Evolutionary conservation across 2,797 vertebrate genomes (phyloP), one percentile per base, ranked within the genome.

Genomic region (Microchirus variegatus): DNA sequence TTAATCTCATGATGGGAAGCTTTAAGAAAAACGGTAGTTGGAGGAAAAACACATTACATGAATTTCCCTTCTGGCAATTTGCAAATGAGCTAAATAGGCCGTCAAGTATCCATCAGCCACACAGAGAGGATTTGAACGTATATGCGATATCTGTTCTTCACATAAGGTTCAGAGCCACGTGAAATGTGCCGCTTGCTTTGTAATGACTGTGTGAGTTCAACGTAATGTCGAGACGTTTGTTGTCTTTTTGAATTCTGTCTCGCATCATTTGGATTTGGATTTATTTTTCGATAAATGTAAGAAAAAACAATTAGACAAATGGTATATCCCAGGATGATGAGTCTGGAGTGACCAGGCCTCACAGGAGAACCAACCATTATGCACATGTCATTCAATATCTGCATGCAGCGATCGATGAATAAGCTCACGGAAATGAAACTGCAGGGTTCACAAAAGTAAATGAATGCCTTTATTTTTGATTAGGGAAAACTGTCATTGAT

Each of bases 151-250:
- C 60, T 63, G 53, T 85, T 86, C 77, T 62, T 40, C 59, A 77
- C 61, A 52, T 80, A 75, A 75, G 64, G 54, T 70, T 83, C 40
- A 59, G 48, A 66, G 69, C 63, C 48, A 41, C 7, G 15, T 73
- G 70, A 73, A 81, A 66, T 60, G 49, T 64, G 69, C 35, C 16
- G 66, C 45, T 53, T 71, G 78, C n/a, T n/a, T 38, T 45, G 46
- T 87, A 81, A 84, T 84, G 80, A 79, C 56, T 59, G 57, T 53
- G 46, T 31, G 50, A 81, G 43, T 53, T 45, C 44, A 53, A 69
- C 53, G 49, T 69, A 46, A 65, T 63, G n/a, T 40, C 4, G 37
- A 57, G 63, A 26, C 82, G 86, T 78, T 78, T 83, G 81, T 83
- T 68, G 40, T 31, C 26, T 31, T 31, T 31, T 31, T 31, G 31